Conservation (phyloP, 37 sponge, comb jelly and placozoan species). For the Cladorhizidae sp. region DNA sequence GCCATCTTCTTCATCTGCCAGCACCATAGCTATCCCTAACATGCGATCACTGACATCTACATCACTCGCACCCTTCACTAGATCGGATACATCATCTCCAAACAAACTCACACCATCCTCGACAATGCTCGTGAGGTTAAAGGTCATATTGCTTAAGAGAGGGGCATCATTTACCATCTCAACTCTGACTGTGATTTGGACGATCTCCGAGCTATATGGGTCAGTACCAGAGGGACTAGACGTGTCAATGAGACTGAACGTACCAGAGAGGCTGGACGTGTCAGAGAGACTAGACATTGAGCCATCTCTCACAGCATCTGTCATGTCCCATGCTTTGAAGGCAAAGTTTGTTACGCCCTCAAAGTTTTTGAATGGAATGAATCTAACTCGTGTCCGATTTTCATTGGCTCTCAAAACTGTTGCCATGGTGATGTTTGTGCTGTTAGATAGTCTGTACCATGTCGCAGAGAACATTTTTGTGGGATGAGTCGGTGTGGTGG, state of each 20-base stretch:
- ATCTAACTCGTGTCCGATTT: constrained; percentile 55
- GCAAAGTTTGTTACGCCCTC: constrained; percentile 52
- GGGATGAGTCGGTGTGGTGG: background rate
- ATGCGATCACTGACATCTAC: constrained; percentile 55
- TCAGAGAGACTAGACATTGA: constrained; percentile 50
- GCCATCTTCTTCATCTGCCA: constrained; percentile 70
- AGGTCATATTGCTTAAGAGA: constrained; percentile 43
- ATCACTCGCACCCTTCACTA: constrained; percentile 63
- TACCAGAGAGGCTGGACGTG: too few species aligned
- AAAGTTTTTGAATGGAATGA: constrained; percentile 74
- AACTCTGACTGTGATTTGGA: constrained; percentile 41
- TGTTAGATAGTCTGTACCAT: constrained; percentile 60
- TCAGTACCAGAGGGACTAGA: constrained; percentile 54
- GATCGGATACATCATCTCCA: constrained; percentile 60
- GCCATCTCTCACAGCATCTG: constrained; percentile 61
- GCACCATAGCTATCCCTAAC: constrained; percentile 76
- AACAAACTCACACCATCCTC: constrained; percentile 66
- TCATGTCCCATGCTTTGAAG: constrained; percentile 86
- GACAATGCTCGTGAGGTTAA: constrained; percentile 51
- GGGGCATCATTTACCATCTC: constrained; percentile 85
- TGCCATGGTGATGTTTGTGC: constrained; percentile 45
- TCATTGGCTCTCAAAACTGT: constrained; percentile 58
- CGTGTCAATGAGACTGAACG: too few species aligned
- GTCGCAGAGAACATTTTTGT: constrained; percentile 43
- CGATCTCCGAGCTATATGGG: constrained; percentile 58